Conservation (phyloP, 2,888 invertebrate genomes). For the Girardia tigrina region DNA sequence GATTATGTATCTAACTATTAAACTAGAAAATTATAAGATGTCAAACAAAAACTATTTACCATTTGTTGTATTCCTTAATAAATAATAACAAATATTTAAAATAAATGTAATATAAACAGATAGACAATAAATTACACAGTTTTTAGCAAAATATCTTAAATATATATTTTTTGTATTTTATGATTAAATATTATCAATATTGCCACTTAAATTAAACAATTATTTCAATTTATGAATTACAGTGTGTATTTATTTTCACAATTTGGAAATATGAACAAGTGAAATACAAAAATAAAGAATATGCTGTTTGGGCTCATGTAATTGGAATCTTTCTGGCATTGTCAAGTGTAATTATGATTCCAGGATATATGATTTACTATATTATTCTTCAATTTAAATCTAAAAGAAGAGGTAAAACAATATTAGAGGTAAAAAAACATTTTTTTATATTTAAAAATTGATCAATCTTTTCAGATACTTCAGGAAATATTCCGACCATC, state of each 20-base stretch:
- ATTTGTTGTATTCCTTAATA: too few relatives aligned
- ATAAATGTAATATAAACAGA: not conserved
- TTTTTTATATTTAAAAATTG: not conserved
- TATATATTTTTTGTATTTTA: not conserved
- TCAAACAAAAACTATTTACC: too few relatives aligned
- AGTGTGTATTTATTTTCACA: constrained; percentile 73
- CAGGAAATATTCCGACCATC: not conserved
- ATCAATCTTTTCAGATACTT: not conserved
- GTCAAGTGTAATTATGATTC: constrained; percentile 91
- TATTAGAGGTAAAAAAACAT: not conserved
- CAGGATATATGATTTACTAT: constrained; percentile 73
- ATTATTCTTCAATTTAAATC: constrained; percentile 39
- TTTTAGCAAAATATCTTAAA: not conserved
- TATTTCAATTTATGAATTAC: too few relatives aligned
- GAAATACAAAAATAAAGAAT: constrained; percentile 73
- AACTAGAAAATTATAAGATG: too few relatives aligned
- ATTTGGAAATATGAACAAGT: constrained; percentile 81
- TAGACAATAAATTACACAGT: not conserved
- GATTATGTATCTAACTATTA: too few relatives aligned
- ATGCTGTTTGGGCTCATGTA: constrained; percentile 86
- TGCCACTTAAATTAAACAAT: too few relatives aligned
- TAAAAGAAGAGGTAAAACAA: constrained; percentile 21
- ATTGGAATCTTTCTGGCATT: constrained; percentile 93
- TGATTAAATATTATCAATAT: not conserved
- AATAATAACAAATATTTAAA: not conserved